Percentiles rank a stretch among this genome's conserved stretches.
These are phyloP conservation scores for Astatotilapia flaviijosephi DNA, from an alignment of 2,113 vertebrate species.

Conservation along the genomic window DNA sequence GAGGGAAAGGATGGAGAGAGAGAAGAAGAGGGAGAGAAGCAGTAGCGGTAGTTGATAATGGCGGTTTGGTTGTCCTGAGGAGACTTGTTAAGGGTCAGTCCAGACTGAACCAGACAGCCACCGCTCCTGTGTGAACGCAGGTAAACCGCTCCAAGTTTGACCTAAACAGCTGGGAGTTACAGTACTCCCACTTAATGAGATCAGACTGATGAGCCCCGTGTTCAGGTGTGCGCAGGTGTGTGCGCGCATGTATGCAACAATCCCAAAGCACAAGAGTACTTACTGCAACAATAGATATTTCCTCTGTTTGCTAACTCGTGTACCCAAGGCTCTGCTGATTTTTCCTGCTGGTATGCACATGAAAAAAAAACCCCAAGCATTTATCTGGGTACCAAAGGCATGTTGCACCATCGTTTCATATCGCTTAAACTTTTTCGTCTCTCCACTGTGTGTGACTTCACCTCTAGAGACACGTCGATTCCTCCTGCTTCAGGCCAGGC, in stretches of 20 bases:
- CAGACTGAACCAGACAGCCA: constrained; percentile 56
- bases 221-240: constrained; percentile 12
- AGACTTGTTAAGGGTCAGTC: constrained; percentile 68
- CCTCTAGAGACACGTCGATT: constrained; percentile 14
- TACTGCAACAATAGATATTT: constrained; percentile 30
- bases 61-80: constrained; percentile 63
- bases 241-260: background rate
- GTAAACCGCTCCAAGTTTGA: constrained; percentile 65
- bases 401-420: background rate
- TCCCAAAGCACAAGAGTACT: constrained; percentile 40
- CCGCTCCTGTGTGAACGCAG: constrained; percentile 47
- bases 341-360: background rate
- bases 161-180: constrained; percentile 63
- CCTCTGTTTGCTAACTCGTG: background rate
- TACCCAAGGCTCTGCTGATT: constrained; percentile 17
- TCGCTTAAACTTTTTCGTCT: constrained; percentile 11
- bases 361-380: background rate
- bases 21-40: constrained; percentile 31
- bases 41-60: constrained; percentile 46
- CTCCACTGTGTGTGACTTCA: background rate
- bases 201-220: constrained; percentile 39
- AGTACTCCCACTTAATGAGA: constrained; percentile 43
- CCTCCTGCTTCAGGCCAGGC: constrained; percentile 23
- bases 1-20: constrained; percentile 29
- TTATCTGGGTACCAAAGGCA: constrained; percentile 19